These are phyloP conservation scores for Ramphastos sulfuratus DNA, from an alignment of 2,113 vertebrate genomes.

Conservation along the genomic window DNA sequence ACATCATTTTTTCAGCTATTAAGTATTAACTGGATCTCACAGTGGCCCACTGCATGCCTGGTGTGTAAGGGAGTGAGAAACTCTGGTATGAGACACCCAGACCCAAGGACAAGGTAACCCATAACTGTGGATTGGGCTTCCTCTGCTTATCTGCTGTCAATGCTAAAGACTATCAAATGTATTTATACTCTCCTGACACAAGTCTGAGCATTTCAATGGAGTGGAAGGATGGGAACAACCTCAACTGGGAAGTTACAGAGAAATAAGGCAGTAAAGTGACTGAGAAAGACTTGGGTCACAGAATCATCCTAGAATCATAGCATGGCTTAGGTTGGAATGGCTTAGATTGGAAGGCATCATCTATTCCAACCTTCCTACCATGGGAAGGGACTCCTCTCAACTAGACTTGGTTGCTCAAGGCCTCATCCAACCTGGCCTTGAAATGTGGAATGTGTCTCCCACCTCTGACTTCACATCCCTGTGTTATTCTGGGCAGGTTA, in stretches of 20 bases:
- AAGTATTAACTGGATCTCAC: constrained; percentile 25
- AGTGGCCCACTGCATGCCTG: not conserved
- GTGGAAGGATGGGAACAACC: not conserved
- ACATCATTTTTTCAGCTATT: constrained; percentile 5
- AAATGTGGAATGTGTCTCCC: not conserved
- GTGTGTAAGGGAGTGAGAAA: not conserved
- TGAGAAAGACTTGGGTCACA: not conserved
- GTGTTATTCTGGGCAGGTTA: not conserved
- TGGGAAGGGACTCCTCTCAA: too few relatives aligned
- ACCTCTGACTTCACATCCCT: not conserved
- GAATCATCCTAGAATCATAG: too few relatives aligned
- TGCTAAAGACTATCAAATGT: not conserved
- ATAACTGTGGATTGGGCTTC: not conserved
- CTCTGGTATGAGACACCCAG: not conserved
- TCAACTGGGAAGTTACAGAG: not conserved
- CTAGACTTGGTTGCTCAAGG: too few relatives aligned
- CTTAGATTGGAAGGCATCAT: too few relatives aligned
- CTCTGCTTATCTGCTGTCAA: not conserved
- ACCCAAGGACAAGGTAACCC: not conserved
- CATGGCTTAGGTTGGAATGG: too few relatives aligned
- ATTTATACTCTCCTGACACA: not conserved
- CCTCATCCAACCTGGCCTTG: too few relatives aligned
- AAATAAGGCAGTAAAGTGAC: not conserved
- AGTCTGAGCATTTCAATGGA: not conserved
- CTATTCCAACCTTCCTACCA: too few relatives aligned